Evolutionary conservation across 1,140 invertebrate genomes (phyloP).

Genomic region (Limonius californicus): DNA sequence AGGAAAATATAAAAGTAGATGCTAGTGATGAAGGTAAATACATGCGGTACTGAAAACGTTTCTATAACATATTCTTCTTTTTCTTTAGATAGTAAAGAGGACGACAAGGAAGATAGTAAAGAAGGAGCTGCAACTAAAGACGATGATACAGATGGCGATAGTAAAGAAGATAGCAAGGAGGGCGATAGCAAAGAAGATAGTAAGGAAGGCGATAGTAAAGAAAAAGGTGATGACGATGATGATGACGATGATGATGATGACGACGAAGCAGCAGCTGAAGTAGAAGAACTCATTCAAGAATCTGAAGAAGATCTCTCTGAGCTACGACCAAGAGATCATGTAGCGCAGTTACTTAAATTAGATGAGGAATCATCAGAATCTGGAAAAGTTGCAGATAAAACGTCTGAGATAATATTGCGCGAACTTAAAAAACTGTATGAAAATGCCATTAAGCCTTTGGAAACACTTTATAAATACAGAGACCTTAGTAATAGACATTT

Average conservation of each 20-base stretch:
- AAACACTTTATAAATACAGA: slow-evolving; percentile 85
- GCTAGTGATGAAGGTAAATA: slow-evolving; percentile 13
- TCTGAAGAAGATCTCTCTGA: slow-evolving; percentile 72
- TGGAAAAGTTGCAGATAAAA: slow-evolving; percentile 68
- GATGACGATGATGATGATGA: slow-evolving; percentile 26
- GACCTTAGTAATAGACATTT: slow-evolving; percentile 90
- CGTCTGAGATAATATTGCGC: slow-evolving; percentile 72
- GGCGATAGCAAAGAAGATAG: slow-evolving; percentile 4
- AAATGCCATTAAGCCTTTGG: slow-evolving; percentile 83
- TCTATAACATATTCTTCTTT: too few relatives aligned
- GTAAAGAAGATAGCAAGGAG: slow-evolving; percentile 39
- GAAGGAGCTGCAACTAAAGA: slow-evolving; percentile 6
- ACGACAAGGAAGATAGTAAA: slow-evolving; percentile 22
- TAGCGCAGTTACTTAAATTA: slow-evolving; percentile 74
- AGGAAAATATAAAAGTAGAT: slow-evolving; percentile 22
- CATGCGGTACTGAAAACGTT: too few relatives aligned
- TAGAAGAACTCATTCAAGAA: slow-evolving; percentile 55
- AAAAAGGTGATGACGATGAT: slow-evolving; percentile 40
- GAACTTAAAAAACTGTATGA: slow-evolving; percentile 87
- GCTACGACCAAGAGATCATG: slow-evolving; percentile 72
- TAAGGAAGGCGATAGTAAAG: not conserved
- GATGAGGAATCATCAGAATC: slow-evolving; percentile 69
- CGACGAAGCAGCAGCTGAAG: slow-evolving; percentile 41
- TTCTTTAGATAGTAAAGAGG: slow-evolving; percentile 11
- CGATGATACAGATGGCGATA: slow-evolving; percentile 30